phyloP scores from a whole-genome alignment of 37 sponge, comb jelly and placozoan genomes.

The Lycopodina hypogea region DNA sequence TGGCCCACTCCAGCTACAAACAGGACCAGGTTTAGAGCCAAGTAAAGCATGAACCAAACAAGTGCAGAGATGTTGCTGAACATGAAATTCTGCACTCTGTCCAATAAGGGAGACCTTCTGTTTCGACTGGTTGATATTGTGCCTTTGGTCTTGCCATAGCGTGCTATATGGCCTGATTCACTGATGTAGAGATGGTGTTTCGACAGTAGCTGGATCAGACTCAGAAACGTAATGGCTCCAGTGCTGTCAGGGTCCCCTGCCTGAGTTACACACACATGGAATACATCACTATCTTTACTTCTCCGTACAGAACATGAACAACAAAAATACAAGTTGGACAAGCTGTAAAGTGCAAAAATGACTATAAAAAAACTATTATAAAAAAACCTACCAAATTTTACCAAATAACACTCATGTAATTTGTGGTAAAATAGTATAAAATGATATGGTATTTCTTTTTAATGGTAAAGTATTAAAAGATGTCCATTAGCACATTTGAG shows the following conservation, averaged over 20 bases:
- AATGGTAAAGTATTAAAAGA: too few relatives aligned
- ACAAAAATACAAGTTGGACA: not conserved
- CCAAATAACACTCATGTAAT: too few relatives aligned
- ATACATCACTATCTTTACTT: not conserved
- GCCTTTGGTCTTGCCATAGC: slow-evolving; percentile 59
- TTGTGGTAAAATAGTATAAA: too few relatives aligned
- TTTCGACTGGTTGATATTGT: not conserved
- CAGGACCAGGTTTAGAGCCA: slow-evolving; percentile 36
- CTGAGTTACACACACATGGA: not conserved
- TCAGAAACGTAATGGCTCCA: slow-evolving; percentile 37
- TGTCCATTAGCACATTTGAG: too few relatives aligned
- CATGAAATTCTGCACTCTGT: slow-evolving; percentile 8
- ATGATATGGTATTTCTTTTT: too few relatives aligned
- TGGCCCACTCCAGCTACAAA: slow-evolving; percentile 3
- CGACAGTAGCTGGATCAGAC: slow-evolving; percentile 42
- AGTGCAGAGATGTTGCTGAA: not conserved
- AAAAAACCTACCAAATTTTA: too few relatives aligned
- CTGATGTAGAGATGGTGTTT: slow-evolving; percentile 69
- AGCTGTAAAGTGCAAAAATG: not conserved
- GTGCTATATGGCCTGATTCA: slow-evolving; percentile 59
- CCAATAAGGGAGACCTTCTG: not conserved
- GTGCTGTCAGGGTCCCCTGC: slow-evolving; percentile 38
- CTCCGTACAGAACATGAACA: not conserved
- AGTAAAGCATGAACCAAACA: slow-evolving; percentile 33
- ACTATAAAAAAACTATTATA: too few relatives aligned